Evolutionary conservation across 1,140 invertebrate species (phyloP).

Genomic region (Schlechtendalia chinensis): DNA sequence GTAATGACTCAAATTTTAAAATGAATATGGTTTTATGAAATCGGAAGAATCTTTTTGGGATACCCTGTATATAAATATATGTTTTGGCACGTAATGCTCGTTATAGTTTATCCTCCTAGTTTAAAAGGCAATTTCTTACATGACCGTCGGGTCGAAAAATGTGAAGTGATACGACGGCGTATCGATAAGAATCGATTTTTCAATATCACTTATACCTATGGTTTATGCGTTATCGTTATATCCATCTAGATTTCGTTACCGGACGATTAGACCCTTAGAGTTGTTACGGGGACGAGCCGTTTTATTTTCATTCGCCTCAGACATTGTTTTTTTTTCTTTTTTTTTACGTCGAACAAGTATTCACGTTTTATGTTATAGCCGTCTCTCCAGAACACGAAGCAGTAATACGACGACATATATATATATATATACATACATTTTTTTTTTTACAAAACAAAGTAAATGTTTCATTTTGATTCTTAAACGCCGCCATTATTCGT

Average conservation of each 20-base stretch:
- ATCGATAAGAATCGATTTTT: conserved; percentile 23
- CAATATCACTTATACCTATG: conserved; percentile 11
- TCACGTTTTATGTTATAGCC: conserved; percentile 21
- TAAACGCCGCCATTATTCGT: no score
- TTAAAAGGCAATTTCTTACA: conserved; percentile 27
- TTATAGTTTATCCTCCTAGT: no score
- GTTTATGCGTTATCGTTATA: conserved; percentile 30
- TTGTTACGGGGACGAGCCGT: neutral
- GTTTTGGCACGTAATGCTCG: no score
- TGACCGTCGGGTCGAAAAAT: neutral
- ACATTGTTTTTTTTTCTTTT: conserved; percentile 43
- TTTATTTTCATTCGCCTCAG: conserved; percentile 16
- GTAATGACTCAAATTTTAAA: no score
- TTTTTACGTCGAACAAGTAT: conserved; percentile 17
- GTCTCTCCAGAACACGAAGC: neutral
- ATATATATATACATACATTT: no score
- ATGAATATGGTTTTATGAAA: no score
- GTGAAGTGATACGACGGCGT: neutral
- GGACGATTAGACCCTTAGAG: conserved; percentile 15
- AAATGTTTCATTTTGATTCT: no score
- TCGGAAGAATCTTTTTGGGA: no score
- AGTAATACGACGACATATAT: no score
- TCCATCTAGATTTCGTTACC: conserved; percentile 33
- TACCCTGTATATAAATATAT: no score
- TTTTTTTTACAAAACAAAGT: no score